Conservation (phyloP, 2,797 vertebrate species). For the Poecilia picta region DNA sequence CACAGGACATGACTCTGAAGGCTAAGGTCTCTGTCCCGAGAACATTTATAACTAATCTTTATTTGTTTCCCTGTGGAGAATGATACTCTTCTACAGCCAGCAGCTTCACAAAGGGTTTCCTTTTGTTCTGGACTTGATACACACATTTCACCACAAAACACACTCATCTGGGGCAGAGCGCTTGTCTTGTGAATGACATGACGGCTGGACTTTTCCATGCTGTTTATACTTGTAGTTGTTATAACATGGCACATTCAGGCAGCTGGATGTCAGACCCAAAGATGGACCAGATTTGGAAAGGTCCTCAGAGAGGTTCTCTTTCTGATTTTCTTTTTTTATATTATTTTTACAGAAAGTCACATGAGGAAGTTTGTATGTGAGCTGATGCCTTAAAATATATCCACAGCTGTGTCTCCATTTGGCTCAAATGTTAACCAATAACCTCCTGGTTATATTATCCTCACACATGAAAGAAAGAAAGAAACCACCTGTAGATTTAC, state of each 20-base stretch:
- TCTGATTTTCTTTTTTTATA: neutral
- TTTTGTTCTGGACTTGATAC: neutral
- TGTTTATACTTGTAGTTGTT: neutral
- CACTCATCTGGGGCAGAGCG: neutral
- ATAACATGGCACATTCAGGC: neutral
- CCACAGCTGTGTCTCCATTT: neutral
- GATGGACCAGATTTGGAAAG: neutral
- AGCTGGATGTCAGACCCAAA: neutral
- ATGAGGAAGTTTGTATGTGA: neutral
- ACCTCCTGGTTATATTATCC: neutral
- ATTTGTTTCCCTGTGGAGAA: neutral
- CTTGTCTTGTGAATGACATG: neutral
- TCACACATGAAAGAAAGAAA: neutral
- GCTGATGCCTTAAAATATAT: constrained; percentile 2
- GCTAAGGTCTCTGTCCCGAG: neutral
- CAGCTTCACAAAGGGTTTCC: neutral
- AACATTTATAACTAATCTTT: neutral
- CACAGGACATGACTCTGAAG: neutral
- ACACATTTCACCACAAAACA: neutral
- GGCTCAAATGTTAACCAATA: neutral
- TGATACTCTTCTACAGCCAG: neutral
- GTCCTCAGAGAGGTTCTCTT: neutral
- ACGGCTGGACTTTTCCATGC: neutral
- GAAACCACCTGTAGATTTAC: neutral
- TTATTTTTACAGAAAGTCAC: neutral